Conservation (phyloP, 2,888 invertebrate species). For the Chrysina gloriosa region DNA sequence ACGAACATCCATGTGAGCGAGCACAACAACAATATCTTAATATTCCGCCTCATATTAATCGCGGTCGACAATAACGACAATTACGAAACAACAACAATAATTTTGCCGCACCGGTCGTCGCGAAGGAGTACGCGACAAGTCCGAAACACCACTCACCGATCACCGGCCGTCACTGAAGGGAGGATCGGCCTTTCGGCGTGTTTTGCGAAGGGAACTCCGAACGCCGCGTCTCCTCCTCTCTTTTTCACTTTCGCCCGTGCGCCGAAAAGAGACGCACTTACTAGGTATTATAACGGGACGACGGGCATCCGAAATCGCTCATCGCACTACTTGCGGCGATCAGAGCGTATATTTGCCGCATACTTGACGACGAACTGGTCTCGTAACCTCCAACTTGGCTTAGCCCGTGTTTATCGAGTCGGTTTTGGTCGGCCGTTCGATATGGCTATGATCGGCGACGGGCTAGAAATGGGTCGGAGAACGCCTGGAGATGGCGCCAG, state of each 20-base stretch:
- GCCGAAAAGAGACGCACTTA: slow-evolving; percentile 29
- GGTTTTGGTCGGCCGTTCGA: no score
- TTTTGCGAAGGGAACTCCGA: slow-evolving; percentile 39
- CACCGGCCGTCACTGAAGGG: neutral
- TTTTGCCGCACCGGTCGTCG: neutral
- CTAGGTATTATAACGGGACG: neutral
- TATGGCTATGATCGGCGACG: no score
- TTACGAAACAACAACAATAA: neutral
- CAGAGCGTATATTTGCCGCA: no score
- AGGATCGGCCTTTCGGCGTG: slow-evolving; percentile 14
- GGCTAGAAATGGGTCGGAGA: no score
- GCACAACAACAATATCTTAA: slow-evolving; percentile 71
- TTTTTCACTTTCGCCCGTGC: slow-evolving; percentile 39
- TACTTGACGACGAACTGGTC: no score
- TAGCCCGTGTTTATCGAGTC: no score
- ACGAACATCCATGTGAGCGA: slow-evolving; percentile 74
- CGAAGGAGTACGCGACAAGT: neutral
- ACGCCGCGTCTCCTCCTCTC: neutral
- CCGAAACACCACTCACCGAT: neutral
- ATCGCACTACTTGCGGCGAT: neutral
- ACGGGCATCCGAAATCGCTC: neutral
- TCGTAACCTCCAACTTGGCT: no score
- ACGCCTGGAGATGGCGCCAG: no score
- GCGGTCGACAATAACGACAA: neutral
- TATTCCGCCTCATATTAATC: slow-evolving; percentile 70